Evolutionary conservation across 2,888 invertebrate species (phyloP), one percentile per base, ranked within the genome.

Genomic region (Lymantria monacha): DNA sequence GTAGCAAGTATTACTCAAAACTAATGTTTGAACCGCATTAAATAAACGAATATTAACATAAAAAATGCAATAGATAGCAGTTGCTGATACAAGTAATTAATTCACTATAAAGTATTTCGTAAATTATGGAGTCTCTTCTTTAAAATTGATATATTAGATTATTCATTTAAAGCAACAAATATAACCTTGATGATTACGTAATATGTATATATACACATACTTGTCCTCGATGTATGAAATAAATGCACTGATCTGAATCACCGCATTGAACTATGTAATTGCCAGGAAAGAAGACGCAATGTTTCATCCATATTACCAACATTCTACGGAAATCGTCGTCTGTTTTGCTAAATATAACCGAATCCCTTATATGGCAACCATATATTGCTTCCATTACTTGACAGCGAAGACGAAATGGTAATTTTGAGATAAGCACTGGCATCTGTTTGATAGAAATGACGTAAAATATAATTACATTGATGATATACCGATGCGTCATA

Each of bases 191-290:
- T 48, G 13, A 49, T 42, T 42, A 44, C 30, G 22, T 53, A 48
- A 54, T 49, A 44, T 15, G 11, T n/a, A n/a, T n/a, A n/a, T n/a
- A n/a, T n/a, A n/a, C n/a, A n/a, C n/a, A n/a, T 33, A 33, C 92
- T 79, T 92, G 89, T 57, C 93, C 93, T 61, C 88, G 79, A 61
- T 92, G 91, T 71, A 93, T 92, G 51, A 93, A 92, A 61, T 93
- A 93, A 74, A 93, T 92, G 51, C 91, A 88, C 55, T 92, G 91
- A 62, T 92, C 90, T 0, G 91, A 87, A 63, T 92, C 92, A 0
- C 92, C 92, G 37, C 88, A 85, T 59, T 92, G 92, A 9, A 92
- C 92, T 9, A 93, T 92, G 50, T 92, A 92, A 69, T 93, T 92
- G 3, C 92, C 90, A 3, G 92, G 88, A 58, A 92, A 93, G 69